Evolutionary conservation across 2,113 vertebrate species (phyloP), one percentile per base, ranked within the genome.

Genomic region (Phycodurus eques): DNA sequence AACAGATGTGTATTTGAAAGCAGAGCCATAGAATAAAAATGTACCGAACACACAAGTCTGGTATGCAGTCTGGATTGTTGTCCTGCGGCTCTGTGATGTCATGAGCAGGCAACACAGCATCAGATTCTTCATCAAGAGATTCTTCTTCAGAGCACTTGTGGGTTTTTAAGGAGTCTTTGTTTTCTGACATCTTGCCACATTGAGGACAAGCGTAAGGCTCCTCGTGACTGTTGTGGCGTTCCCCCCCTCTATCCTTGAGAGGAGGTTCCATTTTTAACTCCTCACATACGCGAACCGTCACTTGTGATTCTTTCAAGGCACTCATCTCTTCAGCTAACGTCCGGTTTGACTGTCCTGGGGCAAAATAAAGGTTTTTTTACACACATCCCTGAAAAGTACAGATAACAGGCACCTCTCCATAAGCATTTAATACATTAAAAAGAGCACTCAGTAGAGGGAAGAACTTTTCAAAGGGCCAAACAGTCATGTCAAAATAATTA

Each of bases 131-230:
- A 17, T 63, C 35, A 12, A 27, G 22, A n/a, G 54, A 57, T 57
- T 57, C n/a, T 27, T 57, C 56, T 12, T 57, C n/a, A 11, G 10
- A 27, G 56, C 71, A 75, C 43, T 59, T 42, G 35, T 90, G 89
- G 17, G 85, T 67, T 76, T 90, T 82, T 7, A 82, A 63, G 46
- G 75, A 74, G 20, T 80, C 35, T 65, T 80, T 61, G 5, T 73
- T 51, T 85, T 84, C 88, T 61, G 93, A 94, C 7, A 80, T 88
- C 79, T 93, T 92, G 39, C 82, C 88, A 49, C 93, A 94, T 60
- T 80, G 73, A 1, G 77, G 46, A 71, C 82, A 86, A 3, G 51
- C 66, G 1, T 71, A 73, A 9, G 85, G 82, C 44, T 80, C 82
- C 61, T 46, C 73, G 73, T 79, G 83, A 54, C 15, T 67, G 35